Percentiles rank a stretch among this genome's conserved stretches.
Evolutionary conservation across 2,888 invertebrate species (phyloP).

Genomic region (Venusia cambrica): DNA sequence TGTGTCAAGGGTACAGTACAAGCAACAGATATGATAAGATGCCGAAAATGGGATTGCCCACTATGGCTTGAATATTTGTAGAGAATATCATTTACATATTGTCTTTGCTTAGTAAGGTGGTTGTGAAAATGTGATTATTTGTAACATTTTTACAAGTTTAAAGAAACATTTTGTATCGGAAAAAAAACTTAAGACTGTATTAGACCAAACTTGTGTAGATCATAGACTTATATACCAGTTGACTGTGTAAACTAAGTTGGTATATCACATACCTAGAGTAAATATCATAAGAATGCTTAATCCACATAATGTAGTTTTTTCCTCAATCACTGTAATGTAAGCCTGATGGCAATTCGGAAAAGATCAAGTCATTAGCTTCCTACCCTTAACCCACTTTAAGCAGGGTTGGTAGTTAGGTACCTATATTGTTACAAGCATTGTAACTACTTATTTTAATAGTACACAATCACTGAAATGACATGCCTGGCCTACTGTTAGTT

Average conservation of each 20-base stretch:
- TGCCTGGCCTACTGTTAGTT: no score
- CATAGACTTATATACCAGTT: no score
- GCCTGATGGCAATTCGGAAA: no score
- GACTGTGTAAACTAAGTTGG: neutral
- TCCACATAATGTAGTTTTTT: slow-evolving; percentile 5
- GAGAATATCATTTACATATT: slow-evolving; percentile 37
- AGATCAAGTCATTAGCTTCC: no score
- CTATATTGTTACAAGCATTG: no score
- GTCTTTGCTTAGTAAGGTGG: slow-evolving; percentile 9
- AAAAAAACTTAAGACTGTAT: slow-evolving; percentile 21
- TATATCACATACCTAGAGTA: slow-evolving; percentile 10
- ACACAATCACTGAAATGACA: no score
- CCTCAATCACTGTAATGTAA: slow-evolving; percentile 3
- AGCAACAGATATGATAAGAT: slow-evolving; percentile 77
- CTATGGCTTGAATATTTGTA: slow-evolving; percentile 46
- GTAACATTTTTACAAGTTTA: slow-evolving; percentile 2
- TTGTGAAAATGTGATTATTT: no score
- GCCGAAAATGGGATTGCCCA: slow-evolving; percentile 63
- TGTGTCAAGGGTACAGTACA: slow-evolving; percentile 70
- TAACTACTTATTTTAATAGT: no score
- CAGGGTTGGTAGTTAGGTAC: no score
- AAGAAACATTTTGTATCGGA: neutral
- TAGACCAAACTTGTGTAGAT: slow-evolving; percentile 16
- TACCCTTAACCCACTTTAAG: no score
- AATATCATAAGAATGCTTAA: slow-evolving; percentile 17